Evolutionary conservation across 2,797 vertebrate species (phyloP), one percentile per base, ranked within the genome.

Genomic region (Austrolebias charrua): DNA sequence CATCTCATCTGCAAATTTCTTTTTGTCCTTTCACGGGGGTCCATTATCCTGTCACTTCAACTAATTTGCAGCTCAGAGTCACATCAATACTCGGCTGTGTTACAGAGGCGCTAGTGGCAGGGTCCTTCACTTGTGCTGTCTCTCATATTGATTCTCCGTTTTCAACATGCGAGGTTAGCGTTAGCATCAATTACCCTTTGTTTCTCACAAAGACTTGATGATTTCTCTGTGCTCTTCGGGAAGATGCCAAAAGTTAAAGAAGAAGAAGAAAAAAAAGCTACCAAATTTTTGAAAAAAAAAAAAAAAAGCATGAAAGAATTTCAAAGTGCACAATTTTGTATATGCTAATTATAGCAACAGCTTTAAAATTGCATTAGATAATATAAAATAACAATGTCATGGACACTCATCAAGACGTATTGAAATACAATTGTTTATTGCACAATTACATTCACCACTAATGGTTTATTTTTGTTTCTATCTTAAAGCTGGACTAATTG

Each of bases 61-160:
- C 80, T 88, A 73, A 86, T 88, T 88, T 86, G 86, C 86, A 84
- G 83, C 86, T 88, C 82, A 84, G 84, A 84, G 71, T 85, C 80
- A 66, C 82, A 82, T 89, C 88, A 86, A 84, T 82, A 78, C 47
- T 5, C 54, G 0, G 18, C 72, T 60, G 57, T 79, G 77, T 77
- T 66, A 53, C 78, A 80, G 79, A 82, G 83, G 73, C 56, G 50
- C 78, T 71, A 57, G 40, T 58, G 77, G 62, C 80, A 45, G 51
- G 66, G 78, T 85, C 71, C 75, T 75, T 71, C 63, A 77, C 56
- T 67, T 68, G 45, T 58, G 81, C 80, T 56, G 75, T 79, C 64
- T 74, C 62, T 68, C 65, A 38, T 69, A 85, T 85, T 74, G 79
- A 85, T 84, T 77, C 33, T 44, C 58, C 9, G 65, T 61, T 63